Base-by-base conservation (phyloP, 2,113 vertebrate species). In the Gnathonemus echidnorhynchus region DNA sequence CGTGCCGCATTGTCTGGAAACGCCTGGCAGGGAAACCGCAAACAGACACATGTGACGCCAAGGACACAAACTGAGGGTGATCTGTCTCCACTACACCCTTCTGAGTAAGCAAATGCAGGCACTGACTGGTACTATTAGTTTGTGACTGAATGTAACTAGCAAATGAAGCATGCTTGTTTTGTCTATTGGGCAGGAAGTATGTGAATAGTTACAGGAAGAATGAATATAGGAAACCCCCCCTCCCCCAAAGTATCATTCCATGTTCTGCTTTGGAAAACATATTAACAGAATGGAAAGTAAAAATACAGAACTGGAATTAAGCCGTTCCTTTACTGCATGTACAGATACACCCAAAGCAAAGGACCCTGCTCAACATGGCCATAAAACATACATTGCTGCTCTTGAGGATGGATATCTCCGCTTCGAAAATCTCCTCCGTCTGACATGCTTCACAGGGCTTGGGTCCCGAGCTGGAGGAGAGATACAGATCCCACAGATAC, bases 1-100 rank as follows among this genome's bases (percentile, higher is more conserved):
- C 98, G 97, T 0, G 98, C 98, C 0, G 98, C 98, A 0, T 99
- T 99, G 94, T 99, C 98, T 8, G 97, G 97, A 91, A 99, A 99
- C 3, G 97, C 97, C 98, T 97, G 91, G 6, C 42, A 13, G n/a
- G 27, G 19, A 4, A 50, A 52, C 17, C 39, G 9, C 31, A 45
- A 9, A 46, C 5, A 80, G 35, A 39, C 4, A 48, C 6, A 80
- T 5, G 13, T 2, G 35, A 15, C 2, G 10, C 2, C 15, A 2
- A 42, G 27, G n/a, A 62, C 21, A 27, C 21, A 58, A 58, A 58
- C 21, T 19, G 52, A 53, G 7, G 21, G 21, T 58, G 56, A 58
- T 24, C 62, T 27, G 3, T 66, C n/a, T 27, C 62, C 62, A 70
- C 27, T n/a, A 31, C 10, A 31, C 10, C 62, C 27, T 4, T 70